Evolutionary conservation across 2,797 vertebrate genomes (phyloP), one percentile per base, ranked within the genome.

Genomic region (Danio jaintianensis): DNA sequence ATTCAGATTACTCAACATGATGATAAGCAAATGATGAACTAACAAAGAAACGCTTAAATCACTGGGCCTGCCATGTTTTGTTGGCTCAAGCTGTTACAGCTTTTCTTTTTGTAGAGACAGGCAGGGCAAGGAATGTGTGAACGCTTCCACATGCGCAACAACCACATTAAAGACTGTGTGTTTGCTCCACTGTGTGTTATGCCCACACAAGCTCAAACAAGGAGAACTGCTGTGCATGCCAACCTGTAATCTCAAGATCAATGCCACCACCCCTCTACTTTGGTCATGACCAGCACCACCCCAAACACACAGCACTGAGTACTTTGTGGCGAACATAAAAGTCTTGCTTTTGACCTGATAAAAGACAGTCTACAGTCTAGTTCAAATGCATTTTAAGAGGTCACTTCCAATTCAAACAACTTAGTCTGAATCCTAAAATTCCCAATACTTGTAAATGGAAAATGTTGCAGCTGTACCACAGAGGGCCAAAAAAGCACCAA

Each of bases 151-250:
- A 92, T 94, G 93, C 38, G 8, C 85, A 82, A 72, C 58, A 4
- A 89, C 92, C 93, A 94, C 93, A 93, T 94, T 90, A 88, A 81
- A 93, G 79, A 81, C 87, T 81, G 86, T 70, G 74, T 86, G 85
- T 89, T 86, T 81, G 82, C 87, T 90, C 92, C 92, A 93, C 91
- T 89, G 90, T 86, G 90, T 90, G 89, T 77, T 77, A 82, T 71
- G 88, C 87, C 92, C 90, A 43, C 90, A 92, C 89, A 85, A 48
- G 78, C 87, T 79, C 89, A 89, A 89, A 87, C 90, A 90, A 90
- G 87, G 82, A 89, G 88, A 87, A 64, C 48, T 75, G 83, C 87
- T 86, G 81, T 86, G 85, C 83, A 81, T 83, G 86, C 79, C 83
- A 89, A 91, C 86, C 88, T 92, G 89, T 90, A 91, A 93, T 93